phyloP scores from a whole-genome alignment of 2,113 vertebrate genomes.

The Pseudopipra pipra region DNA sequence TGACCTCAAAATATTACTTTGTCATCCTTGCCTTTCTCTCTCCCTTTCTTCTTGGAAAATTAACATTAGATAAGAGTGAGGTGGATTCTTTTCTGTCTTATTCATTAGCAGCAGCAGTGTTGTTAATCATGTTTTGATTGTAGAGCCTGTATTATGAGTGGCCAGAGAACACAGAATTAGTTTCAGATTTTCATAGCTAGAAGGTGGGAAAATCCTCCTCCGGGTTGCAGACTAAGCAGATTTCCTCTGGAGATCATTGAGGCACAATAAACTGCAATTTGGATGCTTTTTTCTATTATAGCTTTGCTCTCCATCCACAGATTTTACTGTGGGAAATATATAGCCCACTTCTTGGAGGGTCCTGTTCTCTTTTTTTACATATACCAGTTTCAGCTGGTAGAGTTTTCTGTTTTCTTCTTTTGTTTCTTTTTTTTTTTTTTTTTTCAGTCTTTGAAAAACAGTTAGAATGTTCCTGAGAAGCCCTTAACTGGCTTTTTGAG shows the following conservation, averaged over 20 bases:
- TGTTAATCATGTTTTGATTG: constrained; percentile 59
- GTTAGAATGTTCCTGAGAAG: not conserved
- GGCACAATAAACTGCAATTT: not conserved
- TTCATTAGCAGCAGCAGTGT: constrained; percentile 19
- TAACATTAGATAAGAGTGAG: not conserved
- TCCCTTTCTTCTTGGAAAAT: constrained; percentile 7
- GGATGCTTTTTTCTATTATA: not conserved
- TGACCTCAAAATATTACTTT: constrained; percentile 14
- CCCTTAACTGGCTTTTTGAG: not conserved
- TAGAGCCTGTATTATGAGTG: constrained; percentile 2
- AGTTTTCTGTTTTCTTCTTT: not conserved
- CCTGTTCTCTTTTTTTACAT: not conserved
- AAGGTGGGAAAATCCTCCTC: constrained; percentile 36
- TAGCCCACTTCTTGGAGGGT: not conserved
- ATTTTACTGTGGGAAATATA: not conserved
- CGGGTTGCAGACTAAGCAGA: constrained; percentile 36
- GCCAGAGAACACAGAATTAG: constrained; percentile 52
- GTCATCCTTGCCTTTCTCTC: not conserved
- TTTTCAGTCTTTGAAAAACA: not conserved
- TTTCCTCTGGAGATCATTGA: constrained; percentile 1
- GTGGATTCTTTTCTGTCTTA: constrained; percentile 10
- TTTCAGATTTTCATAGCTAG: constrained; percentile 44
- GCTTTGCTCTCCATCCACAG: not conserved
- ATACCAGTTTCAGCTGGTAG: not conserved
- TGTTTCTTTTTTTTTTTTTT: not conserved